These are phyloP conservation scores for Carcina quercana DNA, from an alignment of 2,888 invertebrate species.

Conservation along the genomic window DNA sequence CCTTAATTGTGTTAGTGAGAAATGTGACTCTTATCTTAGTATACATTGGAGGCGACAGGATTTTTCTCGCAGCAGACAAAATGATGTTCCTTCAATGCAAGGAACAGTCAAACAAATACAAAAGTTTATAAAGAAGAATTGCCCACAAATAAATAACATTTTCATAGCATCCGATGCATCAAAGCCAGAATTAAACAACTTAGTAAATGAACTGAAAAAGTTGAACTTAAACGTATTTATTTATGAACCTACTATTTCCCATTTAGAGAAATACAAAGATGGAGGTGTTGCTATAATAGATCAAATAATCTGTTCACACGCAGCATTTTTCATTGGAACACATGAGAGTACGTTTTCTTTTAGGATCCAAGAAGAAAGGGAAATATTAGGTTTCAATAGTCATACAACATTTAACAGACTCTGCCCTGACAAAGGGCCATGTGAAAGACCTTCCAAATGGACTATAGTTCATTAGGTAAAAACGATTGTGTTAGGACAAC, in stretches of 20 bases:
- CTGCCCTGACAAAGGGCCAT: slow-evolving; percentile 77
- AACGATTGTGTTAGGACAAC: too few relatives aligned
- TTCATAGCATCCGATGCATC: slow-evolving; percentile 92
- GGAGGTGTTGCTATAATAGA: slow-evolving; percentile 95
- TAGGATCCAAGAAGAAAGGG: slow-evolving; percentile 97
- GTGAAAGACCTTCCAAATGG: slow-evolving; percentile 87
- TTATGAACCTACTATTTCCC: slow-evolving; percentile 53
- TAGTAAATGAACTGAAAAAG: slow-evolving; percentile 53
- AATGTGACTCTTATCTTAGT: slow-evolving; percentile 83
- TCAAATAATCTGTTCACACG: slow-evolving; percentile 94
- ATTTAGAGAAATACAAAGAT: slow-evolving; percentile 77
- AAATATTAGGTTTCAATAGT: slow-evolving; percentile 90
- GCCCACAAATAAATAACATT: slow-evolving; percentile 53
- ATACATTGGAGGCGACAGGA: slow-evolving; percentile 93
- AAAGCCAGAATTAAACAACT: slow-evolving; percentile 62
- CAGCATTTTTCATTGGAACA: slow-evolving; percentile 91
- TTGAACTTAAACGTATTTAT: slow-evolving; percentile 39
- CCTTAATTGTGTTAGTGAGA: slow-evolving; percentile 34
- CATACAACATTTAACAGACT: slow-evolving; percentile 91
- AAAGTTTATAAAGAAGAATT: slow-evolving; percentile 69
- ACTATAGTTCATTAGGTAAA: slow-evolving; percentile 75
- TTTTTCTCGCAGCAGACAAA: slow-evolving; percentile 83
- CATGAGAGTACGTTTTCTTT: slow-evolving; percentile 97
- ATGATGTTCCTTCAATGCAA: slow-evolving; percentile 85
- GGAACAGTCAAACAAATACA: slow-evolving; percentile 85